A percentile compares a stretch with the other conserved stretches of the same genome.
These are phyloP conservation scores for Echinops telfairi DNA, from an alignment of 2,113 vertebrate species.

Conservation along the genomic window DNA sequence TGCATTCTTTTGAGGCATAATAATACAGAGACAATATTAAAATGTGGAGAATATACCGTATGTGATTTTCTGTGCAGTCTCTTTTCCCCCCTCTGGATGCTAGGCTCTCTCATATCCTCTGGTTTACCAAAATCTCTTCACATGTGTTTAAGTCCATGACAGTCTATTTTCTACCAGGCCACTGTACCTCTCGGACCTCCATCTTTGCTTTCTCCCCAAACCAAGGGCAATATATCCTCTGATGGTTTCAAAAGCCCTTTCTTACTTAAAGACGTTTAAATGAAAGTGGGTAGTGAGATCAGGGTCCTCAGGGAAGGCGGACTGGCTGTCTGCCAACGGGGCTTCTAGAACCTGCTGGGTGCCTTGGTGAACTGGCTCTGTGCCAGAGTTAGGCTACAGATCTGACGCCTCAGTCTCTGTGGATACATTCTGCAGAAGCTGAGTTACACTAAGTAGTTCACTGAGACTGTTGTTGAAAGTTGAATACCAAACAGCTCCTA, in stretches of 20 bases:
- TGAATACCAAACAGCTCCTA: background rate
- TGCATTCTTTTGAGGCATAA: background rate
- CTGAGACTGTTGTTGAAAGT: background rate
- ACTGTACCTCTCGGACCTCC: background rate
- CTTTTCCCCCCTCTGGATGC: background rate
- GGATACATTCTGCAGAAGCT: background rate
- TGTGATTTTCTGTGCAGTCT: background rate
- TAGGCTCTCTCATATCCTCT: too few species aligned
- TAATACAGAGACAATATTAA: background rate
- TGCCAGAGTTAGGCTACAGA: background rate
- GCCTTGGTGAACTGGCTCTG: constrained; percentile 25
- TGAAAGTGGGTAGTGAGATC: background rate
- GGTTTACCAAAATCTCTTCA: background rate
- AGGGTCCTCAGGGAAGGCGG: background rate
- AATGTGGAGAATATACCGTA: background rate
- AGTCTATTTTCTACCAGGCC: background rate
- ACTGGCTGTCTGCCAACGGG: constrained; percentile 29
- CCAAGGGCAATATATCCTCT: background rate
- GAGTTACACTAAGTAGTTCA: background rate
- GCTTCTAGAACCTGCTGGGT: background rate
- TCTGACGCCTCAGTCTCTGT: background rate
- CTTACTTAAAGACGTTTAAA: constrained; percentile 46
- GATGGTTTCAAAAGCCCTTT: background rate
- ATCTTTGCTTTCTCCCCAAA: constrained; percentile 7
- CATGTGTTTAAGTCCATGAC: background rate